Base-by-base conservation (phyloP, 1,140 invertebrate species). In the Hirudo medicinalis region DNA sequence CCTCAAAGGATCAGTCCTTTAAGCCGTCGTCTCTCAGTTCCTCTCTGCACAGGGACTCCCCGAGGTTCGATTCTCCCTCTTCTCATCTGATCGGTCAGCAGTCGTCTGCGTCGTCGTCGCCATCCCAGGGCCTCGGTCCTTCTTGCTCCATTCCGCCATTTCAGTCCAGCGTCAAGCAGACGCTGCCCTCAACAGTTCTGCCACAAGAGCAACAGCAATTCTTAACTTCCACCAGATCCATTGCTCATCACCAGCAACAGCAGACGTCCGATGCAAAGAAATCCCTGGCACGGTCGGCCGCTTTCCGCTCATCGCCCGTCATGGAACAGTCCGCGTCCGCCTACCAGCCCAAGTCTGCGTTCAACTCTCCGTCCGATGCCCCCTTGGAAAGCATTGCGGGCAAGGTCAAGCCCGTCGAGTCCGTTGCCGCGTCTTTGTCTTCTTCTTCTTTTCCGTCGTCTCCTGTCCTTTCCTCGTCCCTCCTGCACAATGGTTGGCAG, bases 51-150 rank as follows among this genome's bases (percentile, higher is more conserved):
- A 32, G n/a, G 67, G 43, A 43, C 15, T 40, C 36, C 43, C n/a
- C 29, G 2, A 25, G 67, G 2, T 27, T 36, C 67, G 29, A 32
- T 25, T 29, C 43, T 25, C 36, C 43, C 8, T 29, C 29, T 43
- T 22, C n/a, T 32, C 36, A 69, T 19, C 29, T 19, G 67, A 22
- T 49, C 4, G 43, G 43, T 49, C 43, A 2, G 43, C 43, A 49
- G 43, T 49, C 74, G 25, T 36, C 70, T 36, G 72, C 74, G 13
- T 36, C 75, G 1, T 15, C 66, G 22, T 36, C 73, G 27, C 25
- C 73, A 22, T 36, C 67, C 20, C 72, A 74, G 13, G 67, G 17
- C 71, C 25, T 75, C 40, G 72, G 63, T 17, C 54, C 74, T 53
- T 25, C 74, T 11, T 73, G 27, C 9, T 36, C 49, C 66, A 43